Percentiles rank a stretch among this genome's conserved stretches.
Conservation (phyloP, 1,140 invertebrate species). For the Pseudachorutes palmiensis region DNA sequence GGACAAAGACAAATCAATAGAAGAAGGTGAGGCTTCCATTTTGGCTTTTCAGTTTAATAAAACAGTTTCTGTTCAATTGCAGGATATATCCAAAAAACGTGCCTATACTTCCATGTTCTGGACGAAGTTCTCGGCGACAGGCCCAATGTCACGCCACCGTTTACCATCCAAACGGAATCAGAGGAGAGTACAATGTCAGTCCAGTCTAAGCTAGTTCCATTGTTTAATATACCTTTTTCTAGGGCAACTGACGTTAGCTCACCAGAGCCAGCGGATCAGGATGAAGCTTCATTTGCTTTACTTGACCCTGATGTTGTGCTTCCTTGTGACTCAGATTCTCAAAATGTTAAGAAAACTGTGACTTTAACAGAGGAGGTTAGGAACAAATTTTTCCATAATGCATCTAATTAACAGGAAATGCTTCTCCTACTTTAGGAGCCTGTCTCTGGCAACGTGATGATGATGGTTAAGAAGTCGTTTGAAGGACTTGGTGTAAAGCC, state of each 20-base stretch:
- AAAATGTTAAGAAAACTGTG: too few species aligned
- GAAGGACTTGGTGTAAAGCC: neutral
- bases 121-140: neutral
- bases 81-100: neutral
- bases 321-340: too few species aligned
- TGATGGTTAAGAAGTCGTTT: neutral
- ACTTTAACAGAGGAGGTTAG: too few species aligned
- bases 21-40: neutral
- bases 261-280: too few species aligned
- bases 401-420: too few species aligned
- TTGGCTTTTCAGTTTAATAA: neutral
- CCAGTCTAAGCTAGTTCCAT: too few species aligned
- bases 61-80: neutral
- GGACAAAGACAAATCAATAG: neutral
- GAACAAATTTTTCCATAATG: too few species aligned
- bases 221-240: too few species aligned
- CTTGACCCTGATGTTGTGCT: too few species aligned
- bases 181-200: neutral
- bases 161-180: neutral
- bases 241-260: too few species aligned
- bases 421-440: too few species aligned
- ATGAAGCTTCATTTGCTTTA: too few species aligned
- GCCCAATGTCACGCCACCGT: conserved; percentile 3
- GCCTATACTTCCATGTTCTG: neutral
- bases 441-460: neutral